Evolutionary conservation across 1,140 invertebrate genomes (phyloP).

Genomic region (Diabrotica virgifera): DNA sequence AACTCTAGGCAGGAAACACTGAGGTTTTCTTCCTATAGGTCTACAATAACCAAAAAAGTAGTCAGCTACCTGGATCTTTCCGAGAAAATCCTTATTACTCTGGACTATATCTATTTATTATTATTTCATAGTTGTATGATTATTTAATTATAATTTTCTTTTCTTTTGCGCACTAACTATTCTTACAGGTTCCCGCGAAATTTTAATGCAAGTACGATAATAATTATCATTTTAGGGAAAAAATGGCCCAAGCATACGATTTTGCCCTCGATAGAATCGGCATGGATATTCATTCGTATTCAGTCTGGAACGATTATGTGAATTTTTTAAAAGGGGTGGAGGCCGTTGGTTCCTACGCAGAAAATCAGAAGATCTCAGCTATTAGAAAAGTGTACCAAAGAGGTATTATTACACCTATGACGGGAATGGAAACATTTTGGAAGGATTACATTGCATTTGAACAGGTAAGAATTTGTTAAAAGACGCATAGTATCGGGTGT

Average conservation of each 20-base stretch:
- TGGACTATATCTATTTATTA: no score
- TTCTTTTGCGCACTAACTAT: no score
- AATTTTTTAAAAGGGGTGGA: constrained; percentile 96
- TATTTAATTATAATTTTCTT: no score
- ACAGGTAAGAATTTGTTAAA: constrained; percentile 54
- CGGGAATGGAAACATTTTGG: constrained; percentile 97
- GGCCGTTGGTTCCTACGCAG: constrained; percentile 96
- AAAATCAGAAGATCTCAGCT: constrained; percentile 98
- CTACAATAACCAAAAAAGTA: no score
- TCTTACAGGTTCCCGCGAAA: no score
- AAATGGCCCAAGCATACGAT: constrained; percentile 99
- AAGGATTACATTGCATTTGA: constrained; percentile 96
- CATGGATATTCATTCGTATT: constrained; percentile 94
- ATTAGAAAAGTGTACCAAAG: constrained; percentile 95
- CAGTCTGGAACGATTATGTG: constrained; percentile 97
- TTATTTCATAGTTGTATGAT: no score
- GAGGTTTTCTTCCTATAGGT: no score
- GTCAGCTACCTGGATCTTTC: no score
- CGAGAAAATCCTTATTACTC: no score
- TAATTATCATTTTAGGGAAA: constrained; percentile 71
- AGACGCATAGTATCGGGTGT: neutral
- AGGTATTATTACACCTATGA: constrained; percentile 94
- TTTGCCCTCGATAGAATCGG: constrained; percentile 99
- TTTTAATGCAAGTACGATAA: no score
- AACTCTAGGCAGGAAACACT: no score